These are phyloP conservation scores for Tetramorium parvispinum DNA, from an alignment of 1,140 invertebrate genomes.

Conservation along the genomic window DNA sequence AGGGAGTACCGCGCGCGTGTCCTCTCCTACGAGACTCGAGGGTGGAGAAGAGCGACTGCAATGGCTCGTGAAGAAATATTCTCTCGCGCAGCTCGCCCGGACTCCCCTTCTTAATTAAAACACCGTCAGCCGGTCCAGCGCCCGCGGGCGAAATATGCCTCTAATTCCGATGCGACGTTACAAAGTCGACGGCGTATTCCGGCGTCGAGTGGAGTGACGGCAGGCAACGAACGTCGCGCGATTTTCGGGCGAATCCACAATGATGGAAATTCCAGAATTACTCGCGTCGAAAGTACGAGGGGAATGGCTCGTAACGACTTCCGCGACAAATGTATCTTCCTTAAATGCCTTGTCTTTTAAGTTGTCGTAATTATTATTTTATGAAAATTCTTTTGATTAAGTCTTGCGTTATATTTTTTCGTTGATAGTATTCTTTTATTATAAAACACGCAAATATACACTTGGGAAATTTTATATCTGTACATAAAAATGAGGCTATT, in stretches of 20 bases:
- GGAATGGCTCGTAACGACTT: neutral
- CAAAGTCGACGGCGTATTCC: slow-evolving; percentile 41
- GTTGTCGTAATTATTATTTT: slow-evolving; percentile 37
- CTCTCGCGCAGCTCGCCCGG: slow-evolving; percentile 24
- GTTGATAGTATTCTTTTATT: neutral
- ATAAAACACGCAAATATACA: neutral
- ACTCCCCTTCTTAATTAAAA: slow-evolving; percentile 67
- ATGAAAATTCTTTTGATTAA: slow-evolving; percentile 18
- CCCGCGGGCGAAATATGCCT: slow-evolving; percentile 54
- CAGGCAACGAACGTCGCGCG: slow-evolving; percentile 25
- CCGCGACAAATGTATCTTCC: slow-evolving; percentile 28
- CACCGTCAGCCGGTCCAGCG: slow-evolving; percentile 30
- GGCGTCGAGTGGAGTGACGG: slow-evolving; percentile 27
- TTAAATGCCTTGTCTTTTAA: slow-evolving; percentile 19
- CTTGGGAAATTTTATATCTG: neutral
- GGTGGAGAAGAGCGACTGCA: slow-evolving; percentile 29
- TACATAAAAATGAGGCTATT: neutral
- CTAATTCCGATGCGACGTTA: slow-evolving; percentile 58
- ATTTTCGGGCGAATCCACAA: slow-evolving; percentile 21
- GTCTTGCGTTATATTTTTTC: neutral
- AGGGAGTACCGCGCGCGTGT: neutral
- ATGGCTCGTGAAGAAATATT: slow-evolving; percentile 62
- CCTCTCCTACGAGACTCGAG: slow-evolving; percentile 2
- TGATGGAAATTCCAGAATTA: slow-evolving; percentile 21
- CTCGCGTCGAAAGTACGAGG: neutral